These are phyloP conservation scores for Erinaceus europaeus DNA, from an alignment of 2,113 vertebrate species.

Conservation along the genomic window DNA sequence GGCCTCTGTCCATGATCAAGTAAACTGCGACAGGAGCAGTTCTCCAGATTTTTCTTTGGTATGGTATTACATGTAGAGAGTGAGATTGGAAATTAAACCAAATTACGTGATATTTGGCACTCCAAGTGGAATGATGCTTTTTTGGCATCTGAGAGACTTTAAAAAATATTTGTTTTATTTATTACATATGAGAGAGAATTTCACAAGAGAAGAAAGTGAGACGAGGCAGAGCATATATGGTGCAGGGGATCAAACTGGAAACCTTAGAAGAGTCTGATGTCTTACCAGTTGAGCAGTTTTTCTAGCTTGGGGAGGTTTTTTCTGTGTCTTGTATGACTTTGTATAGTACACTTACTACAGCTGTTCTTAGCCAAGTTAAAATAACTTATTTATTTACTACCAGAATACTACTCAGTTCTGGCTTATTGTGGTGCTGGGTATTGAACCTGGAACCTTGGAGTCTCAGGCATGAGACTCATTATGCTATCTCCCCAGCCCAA, in stretches of 20 bases:
- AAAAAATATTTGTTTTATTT: too few relatives aligned
- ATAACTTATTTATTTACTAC: too few relatives aligned
- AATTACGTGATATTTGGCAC: background rate
- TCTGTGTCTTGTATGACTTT: background rate
- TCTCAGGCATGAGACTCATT: too few relatives aligned
- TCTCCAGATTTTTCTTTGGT: constrained; percentile 23
- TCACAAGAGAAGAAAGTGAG: background rate
- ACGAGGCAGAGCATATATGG: too few relatives aligned
- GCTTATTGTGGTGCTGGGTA: too few relatives aligned
- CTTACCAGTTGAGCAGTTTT: too few relatives aligned
- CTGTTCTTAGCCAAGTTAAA: background rate
- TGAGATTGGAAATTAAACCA: background rate
- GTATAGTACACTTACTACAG: background rate
- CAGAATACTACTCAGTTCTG: too few relatives aligned
- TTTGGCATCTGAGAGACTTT: background rate
- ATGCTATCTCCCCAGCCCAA: too few relatives aligned
- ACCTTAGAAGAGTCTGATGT: too few relatives aligned
- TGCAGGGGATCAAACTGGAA: background rate
- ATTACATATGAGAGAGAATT: too few relatives aligned
- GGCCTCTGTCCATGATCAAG: constrained; percentile 42
- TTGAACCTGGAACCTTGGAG: too few relatives aligned
- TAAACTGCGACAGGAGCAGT: constrained; percentile 60
- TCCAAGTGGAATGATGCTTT: background rate
- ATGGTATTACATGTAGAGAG: background rate
- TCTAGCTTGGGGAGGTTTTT: background rate